Evolutionary conservation across 2,888 invertebrate genomes (phyloP).

Genomic region (Watsonalla binaria): DNA sequence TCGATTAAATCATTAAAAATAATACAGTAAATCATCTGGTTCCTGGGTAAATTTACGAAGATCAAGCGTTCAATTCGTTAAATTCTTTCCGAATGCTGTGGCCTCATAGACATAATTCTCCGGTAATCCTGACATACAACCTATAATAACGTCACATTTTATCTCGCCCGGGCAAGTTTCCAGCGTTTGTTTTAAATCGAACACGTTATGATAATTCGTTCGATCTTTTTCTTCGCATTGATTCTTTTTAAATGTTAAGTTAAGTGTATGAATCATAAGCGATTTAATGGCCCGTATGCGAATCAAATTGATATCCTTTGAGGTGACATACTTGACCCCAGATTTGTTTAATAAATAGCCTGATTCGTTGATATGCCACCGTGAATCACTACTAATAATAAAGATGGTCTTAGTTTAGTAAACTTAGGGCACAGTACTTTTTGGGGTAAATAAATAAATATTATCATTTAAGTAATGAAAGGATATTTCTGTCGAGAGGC

Average conservation of each 20-base stretch:
- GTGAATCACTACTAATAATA: conserved; percentile 9
- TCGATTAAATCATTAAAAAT: too few species aligned
- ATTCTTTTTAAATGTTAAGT: conserved; percentile 33
- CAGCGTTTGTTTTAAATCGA: conserved; percentile 22
- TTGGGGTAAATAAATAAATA: too few species aligned
- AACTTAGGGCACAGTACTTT: background rate
- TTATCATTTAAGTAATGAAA: too few species aligned
- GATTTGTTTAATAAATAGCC: conserved; percentile 30
- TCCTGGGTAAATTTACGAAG: too few species aligned
- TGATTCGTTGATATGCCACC: conserved; percentile 31
- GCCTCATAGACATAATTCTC: background rate
- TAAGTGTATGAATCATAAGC: conserved; percentile 45
- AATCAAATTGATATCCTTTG: conserved; percentile 35
- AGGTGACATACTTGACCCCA: conserved; percentile 49
- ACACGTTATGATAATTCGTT: conserved; percentile 32
- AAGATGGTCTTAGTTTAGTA: background rate
- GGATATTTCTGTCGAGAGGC: too few species aligned
- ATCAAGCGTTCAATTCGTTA: background rate
- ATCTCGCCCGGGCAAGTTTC: conserved; percentile 11
- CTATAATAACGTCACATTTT: conserved; percentile 2
- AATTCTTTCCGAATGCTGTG: background rate
- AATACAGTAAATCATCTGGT: too few species aligned
- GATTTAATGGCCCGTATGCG: conserved; percentile 21
- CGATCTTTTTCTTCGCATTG: conserved; percentile 28
- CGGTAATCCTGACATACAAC: background rate